Evolutionary conservation across 2,888 invertebrate species (phyloP), one percentile per base, ranked within the genome.

Genomic region (Tolmerus cingulatus): DNA sequence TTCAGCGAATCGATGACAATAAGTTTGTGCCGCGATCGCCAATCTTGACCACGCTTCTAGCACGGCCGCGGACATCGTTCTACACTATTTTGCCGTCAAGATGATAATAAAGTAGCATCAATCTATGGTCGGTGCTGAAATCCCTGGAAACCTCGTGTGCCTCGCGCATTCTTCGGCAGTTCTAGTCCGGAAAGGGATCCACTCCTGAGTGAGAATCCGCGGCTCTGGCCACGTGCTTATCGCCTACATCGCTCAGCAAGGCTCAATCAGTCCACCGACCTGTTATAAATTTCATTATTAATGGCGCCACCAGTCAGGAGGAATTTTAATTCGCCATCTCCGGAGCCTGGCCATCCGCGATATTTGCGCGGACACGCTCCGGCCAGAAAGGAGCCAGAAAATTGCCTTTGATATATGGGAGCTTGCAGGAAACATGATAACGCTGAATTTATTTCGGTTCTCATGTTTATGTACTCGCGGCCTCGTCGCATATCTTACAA

Each of bases 231-330:
- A 84, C 66, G 84, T 84, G 84, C 40, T 84, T 84, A 84, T 84
- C 84, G 66, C 84, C 37, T 66, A 34, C 84, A 84, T 84, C 84
- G 74, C 16, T 66, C 84, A 66, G 66, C 84, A 74, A 40, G 40
- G 37, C 84, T 66, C 84, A 84, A 84, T 84, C 84, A 84, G 27
- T 84, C 74, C 51, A 40, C 30, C 23, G 27, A 43, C n/a, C 66
- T 79, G 81, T 79, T 87, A 87, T 87, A 87, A 87, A 87, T 87
- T 87, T 79, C 87, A 81, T 87, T 87, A 87, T 87, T 87, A 87
- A 87, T 87, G 87, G 87, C 87, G 87, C 87, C 87, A 87, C 37
- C 66, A 87, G 37, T 87, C 30, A 79, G 34, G 78, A 16, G 74
- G 84, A 84, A 84, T 84, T 84, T 84, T 84, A 84, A 84, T 84